A percentile compares a stretch with the other conserved stretches of the same genome.
Evolutionary conservation across 2,797 vertebrate genomes (phyloP).

Genomic region (Cyclura pinguis): DNA sequence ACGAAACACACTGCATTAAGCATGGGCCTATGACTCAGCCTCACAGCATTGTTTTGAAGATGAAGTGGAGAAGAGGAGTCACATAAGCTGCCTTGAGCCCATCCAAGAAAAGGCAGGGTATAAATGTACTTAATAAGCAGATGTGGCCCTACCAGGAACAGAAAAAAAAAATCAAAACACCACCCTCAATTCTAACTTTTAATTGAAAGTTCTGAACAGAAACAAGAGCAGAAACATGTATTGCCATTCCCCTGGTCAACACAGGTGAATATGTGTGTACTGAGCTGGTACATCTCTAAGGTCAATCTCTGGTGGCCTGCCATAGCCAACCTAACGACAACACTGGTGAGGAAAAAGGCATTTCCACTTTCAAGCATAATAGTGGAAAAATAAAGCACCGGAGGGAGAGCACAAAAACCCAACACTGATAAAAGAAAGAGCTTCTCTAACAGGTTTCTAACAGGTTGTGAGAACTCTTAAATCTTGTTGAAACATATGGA

Average conservation of each 20-base stretch:
- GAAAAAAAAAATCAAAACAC: neutral
- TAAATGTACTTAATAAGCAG: neutral
- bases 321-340: neutral
- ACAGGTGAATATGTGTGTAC: neutral
- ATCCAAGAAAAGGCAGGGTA: neutral
- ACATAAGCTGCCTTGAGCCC: neutral
- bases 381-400: neutral
- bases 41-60: neutral
- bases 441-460: neutral
- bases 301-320: neutral
- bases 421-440: no score
- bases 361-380: neutral
- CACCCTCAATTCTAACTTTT: neutral
- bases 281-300: neutral
- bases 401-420: no score
- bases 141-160: neutral
- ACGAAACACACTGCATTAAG: no score
- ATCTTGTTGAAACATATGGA: neutral
- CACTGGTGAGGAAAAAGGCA: no score
- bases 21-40: neutral
- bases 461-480: no score
- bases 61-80: neutral
- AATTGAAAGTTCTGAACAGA: constrained; percentile 11
- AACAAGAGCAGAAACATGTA: neutral
- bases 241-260: neutral